A percentile compares a stretch with the other conserved stretches of the same genome.
Conservation (phyloP, 2,888 invertebrate genomes). For the Limnephilus rhombicus region DNA sequence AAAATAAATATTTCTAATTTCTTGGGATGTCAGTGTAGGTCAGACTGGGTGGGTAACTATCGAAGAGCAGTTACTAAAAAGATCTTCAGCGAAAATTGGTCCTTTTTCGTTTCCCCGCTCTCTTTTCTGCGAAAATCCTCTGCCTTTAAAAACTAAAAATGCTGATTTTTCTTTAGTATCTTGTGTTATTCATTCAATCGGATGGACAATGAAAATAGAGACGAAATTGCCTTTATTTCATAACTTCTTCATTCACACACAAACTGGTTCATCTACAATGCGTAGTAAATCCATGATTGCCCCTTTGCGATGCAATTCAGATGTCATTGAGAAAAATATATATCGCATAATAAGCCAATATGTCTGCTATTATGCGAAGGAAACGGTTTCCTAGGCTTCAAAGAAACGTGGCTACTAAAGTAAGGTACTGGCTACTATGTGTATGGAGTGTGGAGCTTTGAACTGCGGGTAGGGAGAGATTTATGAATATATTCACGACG, state of each 20-base stretch:
- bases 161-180: too few species aligned
- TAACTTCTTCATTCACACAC: not conserved
- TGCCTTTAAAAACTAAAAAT: not conserved
- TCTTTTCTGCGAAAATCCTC: too few species aligned
- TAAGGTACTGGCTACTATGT: not conserved
- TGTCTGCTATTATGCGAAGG: constrained; percentile 3
- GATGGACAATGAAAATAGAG: not conserved
- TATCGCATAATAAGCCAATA: not conserved
- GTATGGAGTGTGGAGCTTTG: not conserved
- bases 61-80: not conserved
- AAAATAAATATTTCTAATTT: not conserved
- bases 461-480: not conserved
- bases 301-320: constrained; percentile 36
- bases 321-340: constrained; percentile 6
- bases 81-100: too few species aligned
- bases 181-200: not conserved
- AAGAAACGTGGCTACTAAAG: not conserved
- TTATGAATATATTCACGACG: not conserved
- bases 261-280: constrained; percentile 12
- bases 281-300: constrained; percentile 33
- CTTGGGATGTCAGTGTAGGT: not conserved
- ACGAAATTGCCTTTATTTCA: constrained; percentile 15
- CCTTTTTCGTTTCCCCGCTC: too few species aligned
- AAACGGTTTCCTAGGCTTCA: not conserved
- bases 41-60: not conserved